Evolutionary conservation across 2,888 invertebrate genomes (phyloP).

Genomic region (Notodonta ziczac): DNA sequence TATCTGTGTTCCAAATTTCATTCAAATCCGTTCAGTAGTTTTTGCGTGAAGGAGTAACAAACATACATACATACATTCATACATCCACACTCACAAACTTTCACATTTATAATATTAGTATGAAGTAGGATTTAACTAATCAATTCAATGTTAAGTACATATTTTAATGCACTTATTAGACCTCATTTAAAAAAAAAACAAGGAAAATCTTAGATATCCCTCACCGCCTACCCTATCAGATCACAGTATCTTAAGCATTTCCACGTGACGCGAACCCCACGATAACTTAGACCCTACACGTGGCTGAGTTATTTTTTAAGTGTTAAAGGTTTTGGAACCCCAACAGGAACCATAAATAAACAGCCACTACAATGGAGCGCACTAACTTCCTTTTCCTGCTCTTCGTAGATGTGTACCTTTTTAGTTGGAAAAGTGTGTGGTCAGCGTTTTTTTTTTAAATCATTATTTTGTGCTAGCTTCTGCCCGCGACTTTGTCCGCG

Average conservation of each 20-base stretch:
- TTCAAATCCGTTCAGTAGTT: no score
- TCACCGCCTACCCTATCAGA: background rate
- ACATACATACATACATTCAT: no score
- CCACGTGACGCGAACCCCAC: background rate
- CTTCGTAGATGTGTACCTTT: slow-evolving; percentile 14
- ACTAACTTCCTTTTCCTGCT: slow-evolving; percentile 41
- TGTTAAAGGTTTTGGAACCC: slow-evolving; percentile 63
- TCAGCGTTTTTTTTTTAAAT: background rate
- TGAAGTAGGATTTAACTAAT: no score
- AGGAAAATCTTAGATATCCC: no score
- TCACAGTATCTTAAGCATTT: slow-evolving; percentile 12
- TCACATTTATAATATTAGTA: no score
- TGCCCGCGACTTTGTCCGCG: no score
- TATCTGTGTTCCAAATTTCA: no score
- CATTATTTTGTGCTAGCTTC: background rate
- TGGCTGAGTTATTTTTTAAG: slow-evolving; percentile 67
- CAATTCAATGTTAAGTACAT: no score
- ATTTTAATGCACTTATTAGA: no score
- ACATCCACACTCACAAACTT: no score
- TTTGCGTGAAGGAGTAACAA: no score
- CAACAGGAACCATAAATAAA: slow-evolving; percentile 55
- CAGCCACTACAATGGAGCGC: slow-evolving; percentile 39
- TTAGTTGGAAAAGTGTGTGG: background rate
- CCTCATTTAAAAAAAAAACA: no score
- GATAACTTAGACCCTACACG: slow-evolving; percentile 32